Evolutionary conservation across 2,113 vertebrate species (phyloP).

Genomic region (Chascanopsetta lugubris): DNA sequence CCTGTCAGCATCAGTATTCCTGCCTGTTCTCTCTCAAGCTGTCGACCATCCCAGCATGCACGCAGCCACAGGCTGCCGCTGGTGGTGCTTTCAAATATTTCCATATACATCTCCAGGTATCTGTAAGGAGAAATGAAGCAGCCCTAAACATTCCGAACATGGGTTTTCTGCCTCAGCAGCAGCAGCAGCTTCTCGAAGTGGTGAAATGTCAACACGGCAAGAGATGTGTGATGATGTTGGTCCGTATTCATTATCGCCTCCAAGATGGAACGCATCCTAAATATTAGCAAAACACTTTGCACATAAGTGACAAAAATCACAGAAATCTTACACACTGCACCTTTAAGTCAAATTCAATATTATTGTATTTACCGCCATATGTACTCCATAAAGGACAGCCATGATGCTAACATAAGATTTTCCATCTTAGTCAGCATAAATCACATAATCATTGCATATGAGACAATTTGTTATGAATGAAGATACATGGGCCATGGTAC

Average conservation of each 20-base stretch:
- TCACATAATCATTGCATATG: neutral
- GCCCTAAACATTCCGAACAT: neutral
- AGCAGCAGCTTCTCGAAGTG: too few relatives aligned
- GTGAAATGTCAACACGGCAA: too few relatives aligned
- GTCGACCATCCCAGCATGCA: neutral
- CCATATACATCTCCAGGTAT: neutral
- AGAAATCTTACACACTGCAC: too few relatives aligned
- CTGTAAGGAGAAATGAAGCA: neutral
- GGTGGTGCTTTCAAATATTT: neutral
- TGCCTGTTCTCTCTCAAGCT: neutral
- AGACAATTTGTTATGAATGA: too few relatives aligned
- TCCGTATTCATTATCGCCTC: too few relatives aligned
- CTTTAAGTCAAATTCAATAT: too few relatives aligned
- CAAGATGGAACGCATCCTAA: too few relatives aligned
- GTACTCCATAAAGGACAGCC: neutral
- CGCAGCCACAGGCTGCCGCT: neutral
- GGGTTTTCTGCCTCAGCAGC: neutral
- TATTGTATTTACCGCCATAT: neutral
- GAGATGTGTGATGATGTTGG: too few relatives aligned
- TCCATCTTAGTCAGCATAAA: neutral
- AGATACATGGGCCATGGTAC: too few relatives aligned
- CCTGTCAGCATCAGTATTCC: neutral
- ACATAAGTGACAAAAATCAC: too few relatives aligned
- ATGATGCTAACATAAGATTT: neutral
- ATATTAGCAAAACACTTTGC: too few relatives aligned